These are phyloP conservation scores for Schizaphis graminum DNA, from an alignment of 2,888 invertebrate genomes.

Conservation along the genomic window DNA sequence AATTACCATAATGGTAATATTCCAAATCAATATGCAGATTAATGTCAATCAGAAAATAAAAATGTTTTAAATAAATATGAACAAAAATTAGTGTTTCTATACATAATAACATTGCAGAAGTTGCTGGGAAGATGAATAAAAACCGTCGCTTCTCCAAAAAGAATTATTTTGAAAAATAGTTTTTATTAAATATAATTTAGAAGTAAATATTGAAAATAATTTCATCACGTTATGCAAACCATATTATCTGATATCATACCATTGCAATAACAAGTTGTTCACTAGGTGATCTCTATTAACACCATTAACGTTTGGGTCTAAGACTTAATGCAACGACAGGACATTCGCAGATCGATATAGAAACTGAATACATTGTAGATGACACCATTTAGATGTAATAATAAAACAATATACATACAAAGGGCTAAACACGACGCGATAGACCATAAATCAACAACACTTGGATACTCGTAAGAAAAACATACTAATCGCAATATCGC, in stretches of 20 bases:
- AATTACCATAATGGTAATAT: neutral
- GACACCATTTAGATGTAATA: neutral
- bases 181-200: neutral
- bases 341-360: neutral
- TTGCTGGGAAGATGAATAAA: neutral
- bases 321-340: neutral
- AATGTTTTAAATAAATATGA: neutral
- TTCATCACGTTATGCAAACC: neutral
- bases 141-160: neutral
- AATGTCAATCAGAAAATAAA: neutral
- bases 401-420: neutral
- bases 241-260: neutral
- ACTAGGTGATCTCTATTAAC: neutral
- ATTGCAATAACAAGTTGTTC: neutral
- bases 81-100: neutral
- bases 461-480: neutral
- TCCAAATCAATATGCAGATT: neutral
- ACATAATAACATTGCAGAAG: neutral
- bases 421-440: neutral
- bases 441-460: neutral
- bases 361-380: neutral
- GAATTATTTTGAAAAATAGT: neutral
- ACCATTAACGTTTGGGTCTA: neutral
- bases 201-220: neutral
- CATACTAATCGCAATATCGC: neutral